phyloP scores from a whole-genome alignment of 2,888 invertebrate species.

The Anagyrus pseudococci region DNA sequence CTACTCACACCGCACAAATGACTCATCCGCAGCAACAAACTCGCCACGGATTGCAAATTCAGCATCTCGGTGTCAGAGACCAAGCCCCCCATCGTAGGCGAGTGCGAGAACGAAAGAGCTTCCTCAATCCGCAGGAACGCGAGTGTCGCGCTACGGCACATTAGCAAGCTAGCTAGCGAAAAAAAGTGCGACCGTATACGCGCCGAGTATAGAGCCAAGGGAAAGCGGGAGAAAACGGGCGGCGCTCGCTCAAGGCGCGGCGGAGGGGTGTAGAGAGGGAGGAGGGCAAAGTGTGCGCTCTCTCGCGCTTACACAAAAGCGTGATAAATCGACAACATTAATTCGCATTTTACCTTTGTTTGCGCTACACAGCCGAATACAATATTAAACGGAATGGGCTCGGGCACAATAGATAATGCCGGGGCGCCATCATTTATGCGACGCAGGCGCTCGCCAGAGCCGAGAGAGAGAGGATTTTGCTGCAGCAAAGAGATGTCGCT shows the following conservation, averaged over 20 bases:
- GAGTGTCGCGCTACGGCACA: too few species aligned
- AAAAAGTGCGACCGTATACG: too few species aligned
- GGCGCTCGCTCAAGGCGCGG: slow-evolving; percentile 1
- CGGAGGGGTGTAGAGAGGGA: slow-evolving; percentile 31
- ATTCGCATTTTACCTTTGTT: slow-evolving; percentile 63
- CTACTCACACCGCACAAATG: too few species aligned
- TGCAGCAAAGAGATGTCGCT: too few species aligned
- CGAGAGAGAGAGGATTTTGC: background rate
- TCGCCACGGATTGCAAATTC: too few species aligned
- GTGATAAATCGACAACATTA: slow-evolving; percentile 62
- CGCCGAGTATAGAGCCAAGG: slow-evolving; percentile 7
- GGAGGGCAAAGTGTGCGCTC: slow-evolving; percentile 38
- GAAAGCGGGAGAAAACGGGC: slow-evolving; percentile 1
- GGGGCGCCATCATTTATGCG: slow-evolving; percentile 57
- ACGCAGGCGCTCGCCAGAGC: slow-evolving; percentile 5
- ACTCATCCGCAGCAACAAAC: too few species aligned
- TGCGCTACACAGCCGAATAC: slow-evolving; percentile 59
- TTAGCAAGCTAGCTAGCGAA: too few species aligned
- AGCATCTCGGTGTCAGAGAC: too few species aligned
- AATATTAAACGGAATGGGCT: slow-evolving; percentile 61
- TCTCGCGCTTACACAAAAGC: slow-evolving; percentile 59
- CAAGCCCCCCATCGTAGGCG: too few species aligned
- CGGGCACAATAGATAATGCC: slow-evolving; percentile 61
- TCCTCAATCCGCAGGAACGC: too few species aligned
- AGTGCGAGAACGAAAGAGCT: too few species aligned